Conservation (phyloP, 2,888 invertebrate species). For the Eudemis profundana region DNA sequence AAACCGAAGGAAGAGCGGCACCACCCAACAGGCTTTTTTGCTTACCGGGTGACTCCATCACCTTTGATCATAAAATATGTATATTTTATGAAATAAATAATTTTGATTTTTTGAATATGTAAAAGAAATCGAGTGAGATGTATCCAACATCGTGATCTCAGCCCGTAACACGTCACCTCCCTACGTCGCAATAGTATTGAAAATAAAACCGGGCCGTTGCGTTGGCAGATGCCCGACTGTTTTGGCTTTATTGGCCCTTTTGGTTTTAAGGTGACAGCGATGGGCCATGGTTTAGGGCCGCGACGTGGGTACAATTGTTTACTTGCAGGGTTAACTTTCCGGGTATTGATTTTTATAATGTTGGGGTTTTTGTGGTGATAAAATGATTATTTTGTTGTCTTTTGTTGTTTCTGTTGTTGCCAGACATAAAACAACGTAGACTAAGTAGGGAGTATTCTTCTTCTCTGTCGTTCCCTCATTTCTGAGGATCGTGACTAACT, state of each 20-base stretch:
- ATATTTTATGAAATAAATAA: no score
- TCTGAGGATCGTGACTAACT: no score
- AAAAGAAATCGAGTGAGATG: no score
- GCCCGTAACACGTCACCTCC: constrained; percentile 25
- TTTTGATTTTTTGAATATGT: no score
- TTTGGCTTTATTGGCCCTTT: constrained; percentile 58
- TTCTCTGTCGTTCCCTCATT: no score
- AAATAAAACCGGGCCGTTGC: constrained; percentile 47
- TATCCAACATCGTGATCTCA: constrained; percentile 12
- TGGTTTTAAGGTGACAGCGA: constrained; percentile 44
- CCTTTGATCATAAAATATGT: no score
- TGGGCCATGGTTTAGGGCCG: constrained; percentile 37
- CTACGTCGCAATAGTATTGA: constrained; percentile 41
- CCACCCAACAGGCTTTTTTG: no score
- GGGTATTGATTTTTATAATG: constrained; percentile 26
- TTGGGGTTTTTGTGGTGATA: neutral
- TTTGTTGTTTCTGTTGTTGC: neutral
- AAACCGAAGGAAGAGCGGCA: no score
- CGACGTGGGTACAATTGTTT: constrained; percentile 42
- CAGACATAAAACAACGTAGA: no score
- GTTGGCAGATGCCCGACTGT: constrained; percentile 55
- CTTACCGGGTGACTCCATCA: no score
- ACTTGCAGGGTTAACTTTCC: constrained; percentile 20
- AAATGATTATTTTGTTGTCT: neutral
- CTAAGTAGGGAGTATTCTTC: no score